Conservation (phyloP, 1,140 invertebrate genomes). For the Xylocopa sonorina region DNA sequence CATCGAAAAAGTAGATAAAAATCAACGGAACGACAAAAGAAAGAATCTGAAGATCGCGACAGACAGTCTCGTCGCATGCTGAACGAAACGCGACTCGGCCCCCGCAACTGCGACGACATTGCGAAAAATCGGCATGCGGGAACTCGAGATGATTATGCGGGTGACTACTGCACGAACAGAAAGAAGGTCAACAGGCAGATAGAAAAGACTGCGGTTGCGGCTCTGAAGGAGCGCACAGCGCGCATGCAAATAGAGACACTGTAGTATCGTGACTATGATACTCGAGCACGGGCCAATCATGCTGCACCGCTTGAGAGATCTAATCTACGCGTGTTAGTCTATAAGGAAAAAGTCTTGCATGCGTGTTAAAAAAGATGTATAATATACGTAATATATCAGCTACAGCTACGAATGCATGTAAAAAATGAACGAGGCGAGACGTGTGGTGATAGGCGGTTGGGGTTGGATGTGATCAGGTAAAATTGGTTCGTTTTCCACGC, state of each 20-base stretch:
- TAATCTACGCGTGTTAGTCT: slow-evolving; percentile 29
- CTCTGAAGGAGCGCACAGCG: slow-evolving; percentile 52
- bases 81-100: slow-evolving; percentile 56
- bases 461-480: slow-evolving; percentile 10
- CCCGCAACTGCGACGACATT: slow-evolving; percentile 59
- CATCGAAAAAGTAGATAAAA: too few species aligned
- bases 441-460: slow-evolving; percentile 61
- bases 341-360: slow-evolving; percentile 35
- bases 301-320: slow-evolving; percentile 62
- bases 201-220: slow-evolving; percentile 31
- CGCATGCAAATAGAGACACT: slow-evolving; percentile 52
- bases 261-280: slow-evolving; percentile 37
- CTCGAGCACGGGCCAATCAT: slow-evolving; percentile 61
- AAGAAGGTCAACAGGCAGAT: slow-evolving; percentile 44
- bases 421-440: slow-evolving; percentile 69
- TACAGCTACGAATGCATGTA: slow-evolving; percentile 60
- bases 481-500: not conserved
- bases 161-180: slow-evolving; percentile 59
- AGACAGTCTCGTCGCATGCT: slow-evolving; percentile 50
- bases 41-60: slow-evolving; percentile 30
- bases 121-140: slow-evolving; percentile 55
- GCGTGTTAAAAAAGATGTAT: slow-evolving; percentile 53
- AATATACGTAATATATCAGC: slow-evolving; percentile 32
- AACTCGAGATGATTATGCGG: slow-evolving; percentile 62
- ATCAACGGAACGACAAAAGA: not conserved